Conservation (phyloP, 2,113 vertebrate genomes). For the Pteropus alecto region DNA sequence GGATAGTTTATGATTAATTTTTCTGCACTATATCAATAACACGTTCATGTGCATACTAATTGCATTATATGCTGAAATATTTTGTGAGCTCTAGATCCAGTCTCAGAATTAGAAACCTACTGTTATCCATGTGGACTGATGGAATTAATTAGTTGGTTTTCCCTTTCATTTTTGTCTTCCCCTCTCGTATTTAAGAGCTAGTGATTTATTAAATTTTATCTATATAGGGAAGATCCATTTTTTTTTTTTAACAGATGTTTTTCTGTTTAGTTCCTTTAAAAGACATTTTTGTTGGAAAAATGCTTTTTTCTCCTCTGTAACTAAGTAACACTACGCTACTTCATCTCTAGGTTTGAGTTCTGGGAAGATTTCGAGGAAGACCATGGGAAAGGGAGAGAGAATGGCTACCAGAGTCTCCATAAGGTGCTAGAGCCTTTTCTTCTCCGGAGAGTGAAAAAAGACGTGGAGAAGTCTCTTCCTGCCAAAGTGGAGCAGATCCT, state of each 20-base stretch:
- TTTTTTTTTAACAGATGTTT: background rate
- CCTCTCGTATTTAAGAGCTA: background rate
- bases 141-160: background rate
- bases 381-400: slow-evolving; percentile 95
- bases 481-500: slow-evolving; percentile 99
- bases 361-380: slow-evolving; percentile 99
- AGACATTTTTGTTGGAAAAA: background rate
- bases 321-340: background rate
- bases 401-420: slow-evolving; percentile 97
- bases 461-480: slow-evolving; percentile 97
- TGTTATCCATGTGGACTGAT: background rate
- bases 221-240: background rate
- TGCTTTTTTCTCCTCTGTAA: background rate
- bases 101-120: background rate
- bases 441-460: slow-evolving; percentile 97
- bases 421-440: slow-evolving; percentile 98
- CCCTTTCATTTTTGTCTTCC: background rate
- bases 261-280: background rate
- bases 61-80: background rate
- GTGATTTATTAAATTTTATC: background rate
- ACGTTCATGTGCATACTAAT: background rate
- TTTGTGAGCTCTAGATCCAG: background rate
- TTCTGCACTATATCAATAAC: background rate
- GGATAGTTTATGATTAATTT: background rate
- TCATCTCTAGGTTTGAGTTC: slow-evolving; percentile 89